Evolutionary conservation across 2,888 invertebrate genomes (phyloP).

Genomic region (Callyntrura guangdongensis): DNA sequence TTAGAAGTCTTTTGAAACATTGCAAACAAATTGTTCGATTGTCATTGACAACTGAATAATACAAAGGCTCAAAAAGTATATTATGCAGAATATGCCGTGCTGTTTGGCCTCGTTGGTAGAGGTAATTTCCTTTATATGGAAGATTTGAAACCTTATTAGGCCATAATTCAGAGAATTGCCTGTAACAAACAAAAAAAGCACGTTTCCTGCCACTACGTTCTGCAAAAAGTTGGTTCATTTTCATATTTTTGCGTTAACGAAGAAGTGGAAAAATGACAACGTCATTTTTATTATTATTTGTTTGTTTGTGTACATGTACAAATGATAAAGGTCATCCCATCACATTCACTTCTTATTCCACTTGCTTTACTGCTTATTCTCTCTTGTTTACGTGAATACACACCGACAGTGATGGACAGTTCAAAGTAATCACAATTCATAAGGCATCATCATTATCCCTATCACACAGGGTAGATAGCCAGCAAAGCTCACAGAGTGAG

Average conservation of each 20-base stretch:
- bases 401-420: background rate
- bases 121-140: background rate
- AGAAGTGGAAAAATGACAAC: too few species aligned
- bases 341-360: conserved; percentile 22
- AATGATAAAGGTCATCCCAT: conserved; percentile 58
- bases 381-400: conserved; percentile 17
- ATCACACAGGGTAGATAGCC: background rate
- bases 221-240: background rate
- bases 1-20: background rate
- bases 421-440: background rate
- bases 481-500: background rate
- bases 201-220: background rate
- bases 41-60: background rate
- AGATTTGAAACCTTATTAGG: conserved; percentile 35
- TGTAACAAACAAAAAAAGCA: conserved; percentile 19
- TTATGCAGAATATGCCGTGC: background rate
- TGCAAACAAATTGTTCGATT: background rate
- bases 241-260: too few species aligned
- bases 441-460: background rate
- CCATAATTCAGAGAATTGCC: background rate
- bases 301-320: conserved; percentile 8
- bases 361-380: conserved; percentile 2
- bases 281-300: background rate
- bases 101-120: too few species aligned
- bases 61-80: background rate